Conservation (phyloP, 2,888 invertebrate genomes). For the Acleris laterana region DNA sequence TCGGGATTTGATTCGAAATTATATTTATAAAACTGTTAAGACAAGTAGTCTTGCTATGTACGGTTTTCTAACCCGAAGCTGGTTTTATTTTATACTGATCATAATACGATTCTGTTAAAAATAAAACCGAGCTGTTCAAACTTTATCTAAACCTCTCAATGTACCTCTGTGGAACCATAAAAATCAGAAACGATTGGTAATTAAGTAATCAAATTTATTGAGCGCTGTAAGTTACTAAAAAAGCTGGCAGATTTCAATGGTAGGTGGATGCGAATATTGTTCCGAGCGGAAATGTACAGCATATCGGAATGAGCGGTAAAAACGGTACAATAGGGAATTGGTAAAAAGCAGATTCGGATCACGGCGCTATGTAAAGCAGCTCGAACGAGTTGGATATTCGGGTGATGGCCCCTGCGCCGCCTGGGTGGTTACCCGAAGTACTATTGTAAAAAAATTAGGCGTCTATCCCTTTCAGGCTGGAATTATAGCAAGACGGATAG, state of each 20-base stretch:
- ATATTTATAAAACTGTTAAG: constrained; percentile 17
- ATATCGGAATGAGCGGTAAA: constrained; percentile 45
- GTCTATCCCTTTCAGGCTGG: too few relatives aligned
- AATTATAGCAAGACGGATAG: not conserved
- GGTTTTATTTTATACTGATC: too few relatives aligned
- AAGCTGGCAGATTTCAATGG: constrained; percentile 11
- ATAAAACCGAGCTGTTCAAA: not conserved
- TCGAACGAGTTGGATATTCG: constrained; percentile 75
- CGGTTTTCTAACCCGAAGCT: constrained; percentile 2
- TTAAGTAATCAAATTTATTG: not conserved
- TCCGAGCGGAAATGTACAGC: constrained; percentile 35
- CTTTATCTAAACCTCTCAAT: not conserved
- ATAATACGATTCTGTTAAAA: not conserved
- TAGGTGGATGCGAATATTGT: constrained; percentile 21
- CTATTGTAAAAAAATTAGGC: too few relatives aligned
- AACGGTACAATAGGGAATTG: constrained; percentile 63
- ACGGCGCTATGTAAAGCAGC: constrained; percentile 68
- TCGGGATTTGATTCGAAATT: constrained; percentile 14
- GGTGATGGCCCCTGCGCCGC: constrained; percentile 72
- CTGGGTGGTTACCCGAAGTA: constrained; percentile 8
- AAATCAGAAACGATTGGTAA: not conserved
- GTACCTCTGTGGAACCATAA: too few relatives aligned
- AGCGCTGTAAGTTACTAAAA: constrained; percentile 7
- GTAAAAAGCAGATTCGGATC: constrained; percentile 74
- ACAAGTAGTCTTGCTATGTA: constrained; percentile 14